Conservation (phyloP, 2,888 invertebrate species). For the Plagodis dolabraria region DNA sequence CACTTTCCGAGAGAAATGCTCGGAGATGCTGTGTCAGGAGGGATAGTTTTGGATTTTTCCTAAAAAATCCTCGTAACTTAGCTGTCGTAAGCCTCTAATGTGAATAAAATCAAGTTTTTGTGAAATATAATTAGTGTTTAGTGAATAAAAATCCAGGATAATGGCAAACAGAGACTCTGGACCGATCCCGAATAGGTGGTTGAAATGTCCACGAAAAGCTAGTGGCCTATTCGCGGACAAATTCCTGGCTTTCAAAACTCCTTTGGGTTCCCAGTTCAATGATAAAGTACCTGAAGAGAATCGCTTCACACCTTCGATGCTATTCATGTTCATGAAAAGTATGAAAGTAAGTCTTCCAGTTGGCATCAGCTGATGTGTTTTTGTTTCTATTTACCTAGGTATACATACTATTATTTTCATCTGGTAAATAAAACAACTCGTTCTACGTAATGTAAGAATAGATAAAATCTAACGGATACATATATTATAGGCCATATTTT, state of each 20-base stretch:
- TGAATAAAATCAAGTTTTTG: conserved; percentile 28
- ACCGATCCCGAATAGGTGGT: conserved; percentile 94
- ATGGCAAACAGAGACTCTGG: conserved; percentile 79
- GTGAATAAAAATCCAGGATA: conserved; percentile 33
- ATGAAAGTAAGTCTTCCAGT: conserved; percentile 86
- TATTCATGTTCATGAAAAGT: conserved; percentile 91
- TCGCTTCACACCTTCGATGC: conserved; percentile 94
- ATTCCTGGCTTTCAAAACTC: conserved; percentile 98
- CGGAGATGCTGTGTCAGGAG: conserved; percentile 41
- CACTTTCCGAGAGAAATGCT: conserved; percentile 18
- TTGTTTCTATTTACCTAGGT: conserved; percentile 30
- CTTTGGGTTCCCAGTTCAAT: conserved; percentile 92
- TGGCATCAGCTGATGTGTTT: conserved; percentile 38
- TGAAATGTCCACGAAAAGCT: conserved; percentile 94
- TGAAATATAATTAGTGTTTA: conserved; percentile 31
- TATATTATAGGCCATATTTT: too few species aligned
- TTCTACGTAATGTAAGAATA: too few species aligned
- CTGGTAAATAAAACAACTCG: too few species aligned
- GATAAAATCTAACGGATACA: too few species aligned
- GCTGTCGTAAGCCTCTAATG: conserved; percentile 24
- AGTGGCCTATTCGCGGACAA: conserved; percentile 89
- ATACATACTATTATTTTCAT: too few species aligned
- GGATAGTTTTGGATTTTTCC: conserved; percentile 20
- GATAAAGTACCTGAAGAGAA: conserved; percentile 92
- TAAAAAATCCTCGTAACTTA: conserved; percentile 15